A percentile compares a stretch with the other conserved stretches of the same genome.
Conservation (phyloP, 2,888 invertebrate genomes). For the Osmoderma eremita region DNA sequence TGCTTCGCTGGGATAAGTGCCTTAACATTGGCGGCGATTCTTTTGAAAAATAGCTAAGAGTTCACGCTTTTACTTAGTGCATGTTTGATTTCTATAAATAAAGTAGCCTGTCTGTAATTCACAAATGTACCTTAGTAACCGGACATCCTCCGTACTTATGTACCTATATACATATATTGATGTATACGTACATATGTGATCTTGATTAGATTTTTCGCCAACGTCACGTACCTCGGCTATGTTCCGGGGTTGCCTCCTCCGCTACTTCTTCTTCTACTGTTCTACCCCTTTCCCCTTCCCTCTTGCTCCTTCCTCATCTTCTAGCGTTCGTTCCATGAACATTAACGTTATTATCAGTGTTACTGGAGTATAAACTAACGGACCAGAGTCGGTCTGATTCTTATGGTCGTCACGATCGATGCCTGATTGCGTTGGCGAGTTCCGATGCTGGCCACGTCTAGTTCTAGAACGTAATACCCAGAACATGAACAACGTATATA, state of each 20-base stretch:
- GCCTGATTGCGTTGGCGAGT: slow-evolving; percentile 59
- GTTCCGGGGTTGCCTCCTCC: slow-evolving; percentile 2
- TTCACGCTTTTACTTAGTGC: no score
- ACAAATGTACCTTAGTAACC: no score
- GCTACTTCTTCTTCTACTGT: neutral
- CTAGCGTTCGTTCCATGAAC: slow-evolving; percentile 47
- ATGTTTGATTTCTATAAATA: no score
- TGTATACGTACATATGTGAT: slow-evolving; percentile 3
- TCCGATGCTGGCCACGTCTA: slow-evolving; percentile 61
- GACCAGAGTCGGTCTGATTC: slow-evolving; percentile 50
- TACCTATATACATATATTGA: no score
- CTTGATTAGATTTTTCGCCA: slow-evolving; percentile 19
- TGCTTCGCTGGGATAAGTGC: no score
- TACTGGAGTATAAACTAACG: slow-evolving; percentile 37
- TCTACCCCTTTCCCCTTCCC: neutral
- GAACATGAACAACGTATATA: no score
- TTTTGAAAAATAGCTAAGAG: no score
- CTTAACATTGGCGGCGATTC: no score
- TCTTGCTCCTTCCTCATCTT: neutral
- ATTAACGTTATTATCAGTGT: slow-evolving; percentile 49
- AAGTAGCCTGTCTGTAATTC: no score
- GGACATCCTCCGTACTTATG: no score
- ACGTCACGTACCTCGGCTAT: slow-evolving; percentile 14
- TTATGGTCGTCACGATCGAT: slow-evolving; percentile 61
- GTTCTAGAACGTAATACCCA: no score